Evolutionary conservation across 1,140 invertebrate species (phyloP), one percentile per base, ranked within the genome.

Genomic region (Pseudomyrmex pallidus): DNA sequence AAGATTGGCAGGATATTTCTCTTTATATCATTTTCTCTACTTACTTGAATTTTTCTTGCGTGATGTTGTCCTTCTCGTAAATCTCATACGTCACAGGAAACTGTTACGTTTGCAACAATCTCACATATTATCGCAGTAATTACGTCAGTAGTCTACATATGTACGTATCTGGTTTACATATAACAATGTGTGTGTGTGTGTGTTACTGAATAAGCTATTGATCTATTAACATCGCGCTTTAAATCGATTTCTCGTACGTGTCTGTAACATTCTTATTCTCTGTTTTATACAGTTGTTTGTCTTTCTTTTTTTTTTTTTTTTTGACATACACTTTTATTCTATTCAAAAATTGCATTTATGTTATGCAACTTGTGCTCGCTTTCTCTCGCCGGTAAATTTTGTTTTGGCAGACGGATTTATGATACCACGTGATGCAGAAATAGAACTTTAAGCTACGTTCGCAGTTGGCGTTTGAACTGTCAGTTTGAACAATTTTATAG

Each of bases 401-500:
- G 4, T 35, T 64, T 77, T 77, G 74, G 61, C 74, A 76, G 15
- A 35, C 48, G 9, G 12, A 44, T 76, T 76, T 64, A 76, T 44
- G 48, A 12, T 44, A 52, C 48, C 57, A 7, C 48, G 74, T 74
- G 59, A 64, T 22, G 64, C 61, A 25, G 25, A 64, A 77, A 77
- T 77, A 77, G 74, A 77, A 66, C n/a, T 25, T 66, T 54, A 77
- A 77, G 48, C 17, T 20, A 77, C 5, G 3, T 57, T 50, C 20
- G 44, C 50, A 74, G 2, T 17, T 4, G n/a, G 22, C 46, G 12
- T 35, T 5, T 5, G 35, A 35, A 35, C 35, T 35, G 35, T 35
- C 35, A 7, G 35, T 5, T n/a, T n/a, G n/a, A 35, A 35, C 7
- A 35, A 35, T 35, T 35, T 35, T 35, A 7, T 35, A 35, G 35